phyloP scores from a whole-genome alignment of 2,888 invertebrate genomes.

The Caenorhabditis sp. region DNA sequence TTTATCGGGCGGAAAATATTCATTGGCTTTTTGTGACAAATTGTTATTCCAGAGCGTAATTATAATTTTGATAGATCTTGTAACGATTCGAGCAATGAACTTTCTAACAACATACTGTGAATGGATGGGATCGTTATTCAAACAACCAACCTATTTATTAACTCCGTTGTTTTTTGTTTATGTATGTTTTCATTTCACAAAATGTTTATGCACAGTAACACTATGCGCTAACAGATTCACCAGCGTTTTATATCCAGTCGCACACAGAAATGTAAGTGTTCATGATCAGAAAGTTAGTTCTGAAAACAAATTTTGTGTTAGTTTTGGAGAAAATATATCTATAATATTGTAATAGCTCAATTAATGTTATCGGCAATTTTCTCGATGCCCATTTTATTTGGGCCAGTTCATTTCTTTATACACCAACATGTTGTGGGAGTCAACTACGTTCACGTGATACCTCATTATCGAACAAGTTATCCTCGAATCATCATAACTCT shows the following conservation, averaged over 20 bases:
- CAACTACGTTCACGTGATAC: not conserved
- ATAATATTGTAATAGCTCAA: not conserved
- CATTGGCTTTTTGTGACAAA: not conserved
- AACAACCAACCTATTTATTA: not conserved
- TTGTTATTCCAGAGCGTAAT: not conserved
- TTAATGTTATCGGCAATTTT: not conserved
- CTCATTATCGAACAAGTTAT: not conserved
- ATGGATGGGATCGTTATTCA: not conserved
- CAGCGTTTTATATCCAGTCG: not conserved
- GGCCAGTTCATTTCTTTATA: not conserved
- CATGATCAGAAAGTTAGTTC: not conserved
- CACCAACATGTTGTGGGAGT: not conserved
- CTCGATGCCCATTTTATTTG: not conserved
- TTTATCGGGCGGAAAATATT: too few species aligned
- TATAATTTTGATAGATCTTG: not conserved
- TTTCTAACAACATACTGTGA: not conserved
- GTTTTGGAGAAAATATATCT: not conserved
- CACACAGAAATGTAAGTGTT: not conserved
- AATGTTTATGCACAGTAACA: not conserved
- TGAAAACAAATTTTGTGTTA: not conserved
- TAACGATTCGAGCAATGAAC: not conserved
- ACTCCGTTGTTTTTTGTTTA: not conserved
- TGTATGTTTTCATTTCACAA: not conserved
- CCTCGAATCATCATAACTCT: not conserved
- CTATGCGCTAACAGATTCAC: not conserved